Percentiles rank a stretch among this genome's conserved stretches.
Evolutionary conservation across 2,888 invertebrate species (phyloP).

Genomic region (Gasteruption jaculator): DNA sequence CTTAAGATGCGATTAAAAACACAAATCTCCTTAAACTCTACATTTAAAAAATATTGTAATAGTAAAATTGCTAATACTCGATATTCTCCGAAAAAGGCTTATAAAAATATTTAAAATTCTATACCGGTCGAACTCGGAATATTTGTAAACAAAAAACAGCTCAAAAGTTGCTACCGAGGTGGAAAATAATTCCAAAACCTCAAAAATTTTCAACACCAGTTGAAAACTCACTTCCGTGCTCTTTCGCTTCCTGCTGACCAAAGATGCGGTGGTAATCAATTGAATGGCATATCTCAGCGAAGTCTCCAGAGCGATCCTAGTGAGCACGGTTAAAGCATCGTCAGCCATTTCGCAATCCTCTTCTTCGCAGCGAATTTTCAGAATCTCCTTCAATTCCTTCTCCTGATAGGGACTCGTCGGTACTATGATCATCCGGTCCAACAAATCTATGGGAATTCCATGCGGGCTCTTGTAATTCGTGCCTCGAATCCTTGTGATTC

Average conservation of each 20-base stretch:
- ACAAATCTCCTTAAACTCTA: slow-evolving; percentile 2
- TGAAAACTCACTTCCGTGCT: slow-evolving; percentile 65
- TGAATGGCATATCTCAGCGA: slow-evolving; percentile 97
- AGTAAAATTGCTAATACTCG: too few relatives aligned
- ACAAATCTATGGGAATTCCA: slow-evolving; percentile 93
- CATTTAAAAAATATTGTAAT: slow-evolving; percentile 1
- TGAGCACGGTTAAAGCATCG: slow-evolving; percentile 86
- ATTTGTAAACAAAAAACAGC: neutral
- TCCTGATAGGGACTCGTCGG: slow-evolving; percentile 85
- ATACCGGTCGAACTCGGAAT: too few relatives aligned
- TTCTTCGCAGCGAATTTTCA: slow-evolving; percentile 94
- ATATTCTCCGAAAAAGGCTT: too few relatives aligned
- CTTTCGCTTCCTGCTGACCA: slow-evolving; percentile 90
- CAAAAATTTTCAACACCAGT: too few relatives aligned
- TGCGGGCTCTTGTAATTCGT: slow-evolving; percentile 93
- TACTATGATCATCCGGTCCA: slow-evolving; percentile 94
- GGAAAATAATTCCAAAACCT: slow-evolving; percentile 14
- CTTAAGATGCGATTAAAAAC: too few relatives aligned
- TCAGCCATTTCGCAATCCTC: slow-evolving; percentile 94
- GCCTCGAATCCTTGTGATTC: slow-evolving; percentile 90
- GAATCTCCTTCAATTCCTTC: slow-evolving; percentile 84
- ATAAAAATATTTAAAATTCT: neutral
- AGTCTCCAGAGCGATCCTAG: slow-evolving; percentile 88
- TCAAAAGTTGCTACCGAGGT: slow-evolving; percentile 7
- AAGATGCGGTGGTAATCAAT: slow-evolving; percentile 89